Conservation (phyloP, 2,113 vertebrate genomes). For the Hipposideros armiger region DNA sequence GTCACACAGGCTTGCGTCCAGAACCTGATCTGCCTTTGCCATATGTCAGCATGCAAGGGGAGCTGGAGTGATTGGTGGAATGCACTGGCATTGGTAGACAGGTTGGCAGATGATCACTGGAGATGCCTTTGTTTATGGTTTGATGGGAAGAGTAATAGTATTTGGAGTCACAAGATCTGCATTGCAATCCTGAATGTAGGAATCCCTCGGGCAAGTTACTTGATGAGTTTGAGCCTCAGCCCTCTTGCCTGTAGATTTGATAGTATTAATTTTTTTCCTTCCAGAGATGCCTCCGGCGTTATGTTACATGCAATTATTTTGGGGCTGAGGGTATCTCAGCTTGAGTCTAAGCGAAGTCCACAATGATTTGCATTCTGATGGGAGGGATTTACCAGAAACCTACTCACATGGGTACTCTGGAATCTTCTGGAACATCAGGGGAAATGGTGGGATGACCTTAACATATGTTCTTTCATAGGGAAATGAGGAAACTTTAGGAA, state of each 20-base stretch:
- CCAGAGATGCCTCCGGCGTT: background rate
- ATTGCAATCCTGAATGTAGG: slow-evolving; percentile 19
- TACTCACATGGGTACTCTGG: background rate
- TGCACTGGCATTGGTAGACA: background rate
- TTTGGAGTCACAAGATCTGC: background rate
- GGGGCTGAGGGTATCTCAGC: background rate
- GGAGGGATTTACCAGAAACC: background rate
- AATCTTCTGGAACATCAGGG: background rate
- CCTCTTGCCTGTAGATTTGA: background rate
- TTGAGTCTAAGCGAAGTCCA: background rate
- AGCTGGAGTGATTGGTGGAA: background rate
- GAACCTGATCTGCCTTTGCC: background rate
- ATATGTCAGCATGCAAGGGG: background rate
- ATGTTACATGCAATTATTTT: background rate
- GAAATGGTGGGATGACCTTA: background rate
- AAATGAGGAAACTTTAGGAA: background rate
- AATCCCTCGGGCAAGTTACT: background rate
- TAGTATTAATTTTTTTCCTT: background rate
- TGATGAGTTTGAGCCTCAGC: background rate
- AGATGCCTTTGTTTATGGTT: background rate
- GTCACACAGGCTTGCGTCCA: background rate
- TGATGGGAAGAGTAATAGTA: background rate
- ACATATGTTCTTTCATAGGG: background rate
- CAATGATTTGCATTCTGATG: background rate
- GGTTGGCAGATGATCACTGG: background rate